A percentile compares a stretch with the other conserved stretches of the same genome.
These are phyloP conservation scores for Sus scrofa DNA, from an alignment of 2,113 vertebrate genomes.

Conservation along the genomic window T2T-Sscrofa CM000814.6:146670501-146671000, in stretches of 20 bases:
- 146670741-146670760: neutral
- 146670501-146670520: too few species aligned
- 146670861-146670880: neutral
- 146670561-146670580: neutral
- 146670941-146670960: too few species aligned
- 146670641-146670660: neutral
- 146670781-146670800: too few species aligned
- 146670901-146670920: accelerated
- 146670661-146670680: neutral
- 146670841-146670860: neutral
- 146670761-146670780: neutral
- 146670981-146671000: neutral
- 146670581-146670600: too few species aligned
- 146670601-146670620: neutral
- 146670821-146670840: neutral
- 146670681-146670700: neutral
- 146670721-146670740: neutral
- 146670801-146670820: neutral
- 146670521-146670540: neutral
- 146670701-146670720: neutral
- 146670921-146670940: accelerated
- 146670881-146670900: too few species aligned
- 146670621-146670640: neutral
- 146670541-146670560: neutral
- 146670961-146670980: neutral